Conservation (phyloP, 2,113 vertebrate genomes). For the Phaethornis superciliosus region DNA sequence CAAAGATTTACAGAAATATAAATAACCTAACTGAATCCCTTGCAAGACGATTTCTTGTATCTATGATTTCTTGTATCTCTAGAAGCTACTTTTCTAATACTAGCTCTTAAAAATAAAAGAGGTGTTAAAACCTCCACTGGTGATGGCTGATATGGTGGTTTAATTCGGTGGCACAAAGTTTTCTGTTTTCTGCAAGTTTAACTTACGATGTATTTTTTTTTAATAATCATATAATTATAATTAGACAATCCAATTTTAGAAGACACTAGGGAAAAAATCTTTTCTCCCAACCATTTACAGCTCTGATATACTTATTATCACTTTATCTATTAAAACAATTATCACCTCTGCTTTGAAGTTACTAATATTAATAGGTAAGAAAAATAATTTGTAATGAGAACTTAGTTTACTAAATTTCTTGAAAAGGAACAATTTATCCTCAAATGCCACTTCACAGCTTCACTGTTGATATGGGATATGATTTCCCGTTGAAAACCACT, state of each 20-base stretch:
- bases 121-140: neutral
- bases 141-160: neutral
- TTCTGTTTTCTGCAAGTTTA: neutral
- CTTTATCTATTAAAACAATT: neutral
- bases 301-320: neutral
- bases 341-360: neutral
- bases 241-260: neutral
- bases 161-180: neutral
- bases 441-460: neutral
- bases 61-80: neutral
- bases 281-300: neutral
- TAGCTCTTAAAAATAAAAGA: neutral
- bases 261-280: neutral
- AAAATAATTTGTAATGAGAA: neutral
- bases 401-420: neutral
- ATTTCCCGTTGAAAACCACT: slow-evolving; percentile 32
- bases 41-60: neutral
- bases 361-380: neutral
- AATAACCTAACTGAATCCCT: neutral
- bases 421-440: neutral
- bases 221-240: neutral
- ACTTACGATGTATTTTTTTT: neutral
- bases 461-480: neutral
- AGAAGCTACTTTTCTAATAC: neutral
- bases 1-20: neutral